These are phyloP conservation scores for Erpobdella octoculata DNA, from an alignment of 2,888 invertebrate genomes.

Conservation along the genomic window DNA sequence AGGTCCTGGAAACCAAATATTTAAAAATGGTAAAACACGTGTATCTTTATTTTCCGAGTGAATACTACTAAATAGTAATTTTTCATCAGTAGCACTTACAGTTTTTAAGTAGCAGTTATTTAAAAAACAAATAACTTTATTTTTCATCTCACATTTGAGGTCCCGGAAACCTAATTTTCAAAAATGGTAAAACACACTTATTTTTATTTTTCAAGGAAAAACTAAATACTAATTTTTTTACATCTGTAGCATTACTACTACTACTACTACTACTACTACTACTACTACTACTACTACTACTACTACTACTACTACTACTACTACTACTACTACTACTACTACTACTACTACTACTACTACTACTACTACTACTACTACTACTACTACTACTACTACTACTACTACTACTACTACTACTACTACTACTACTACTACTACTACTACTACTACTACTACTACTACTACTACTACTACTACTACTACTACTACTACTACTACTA, in stretches of 20 bases:
- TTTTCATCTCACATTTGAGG: too few relatives aligned
- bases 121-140: too few relatives aligned
- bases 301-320: background rate
- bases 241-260: background rate
- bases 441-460: conserved; percentile 1
- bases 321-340: conserved; percentile 1
- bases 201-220: too few relatives aligned
- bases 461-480: conserved; percentile 2
- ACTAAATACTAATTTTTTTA: too few relatives aligned
- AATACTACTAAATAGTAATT: too few relatives aligned
- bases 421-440: conserved; percentile 1
- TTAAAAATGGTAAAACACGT: too few relatives aligned
- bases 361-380: conserved; percentile 1
- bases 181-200: too few relatives aligned
- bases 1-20: too few relatives aligned
- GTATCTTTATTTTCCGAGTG: too few relatives aligned
- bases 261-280: conserved; percentile 1
- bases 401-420: background rate
- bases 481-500: conserved; percentile 1
- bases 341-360: conserved; percentile 1
- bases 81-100: too few relatives aligned
- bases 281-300: background rate
- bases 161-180: too few relatives aligned
- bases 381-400: conserved; percentile 1
- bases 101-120: too few relatives aligned